Evolutionary conservation across 2,113 vertebrate genomes (phyloP), one percentile per base, ranked within the genome.

Genomic region (Gadus macrocephalus): DNA sequence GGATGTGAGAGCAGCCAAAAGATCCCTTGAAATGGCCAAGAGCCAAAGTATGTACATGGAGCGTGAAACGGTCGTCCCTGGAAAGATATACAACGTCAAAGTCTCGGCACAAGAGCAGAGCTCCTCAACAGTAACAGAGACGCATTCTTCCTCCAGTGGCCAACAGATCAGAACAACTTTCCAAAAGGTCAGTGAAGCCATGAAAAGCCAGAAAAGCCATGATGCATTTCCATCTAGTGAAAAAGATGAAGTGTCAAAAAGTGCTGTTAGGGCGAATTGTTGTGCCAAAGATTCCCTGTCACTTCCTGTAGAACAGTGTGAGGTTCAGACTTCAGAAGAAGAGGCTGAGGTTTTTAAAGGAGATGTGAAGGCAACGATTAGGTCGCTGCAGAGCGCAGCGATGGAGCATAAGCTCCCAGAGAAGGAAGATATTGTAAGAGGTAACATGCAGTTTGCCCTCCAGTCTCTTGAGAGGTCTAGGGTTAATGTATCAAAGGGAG

Each of bases 161-260:
- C 89, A 88, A 81, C 81, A 84, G 86, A 80, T 78, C 76, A 89
- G 72, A 22, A 79, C 89, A 66, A 89, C 90, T 85, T 90, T 87
- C 83, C 80, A 88, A 94, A 95, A 98, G 96, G 96, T 98, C 94
- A 98, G 96, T 98, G 91, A 89, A 85, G 85, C 92, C 74, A 85
- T 91, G 81, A 91, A 88, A 86, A 79, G 81, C 82, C 88, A 86
- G 77, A 88, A 81, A 81, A 82, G 75, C 80, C 80, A 83, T 82
- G 81, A 81, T 16, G 86, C 88, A 59, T 78, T 78, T 86, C 81
- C 88, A 76, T 66, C 79, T 83, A 87, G 81, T 88, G 85, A 90
- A 79, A 72, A 87, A 80, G 84, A 74, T 77, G 81, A 80, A 86
- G 80, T 74, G 76, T 75, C 86, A 78, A 78, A 84, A 75, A 89